Percentiles rank a stretch among this genome's conserved stretches.
phyloP scores from a whole-genome alignment of 2,888 invertebrate genomes.

The Xylota sylvarum region DNA sequence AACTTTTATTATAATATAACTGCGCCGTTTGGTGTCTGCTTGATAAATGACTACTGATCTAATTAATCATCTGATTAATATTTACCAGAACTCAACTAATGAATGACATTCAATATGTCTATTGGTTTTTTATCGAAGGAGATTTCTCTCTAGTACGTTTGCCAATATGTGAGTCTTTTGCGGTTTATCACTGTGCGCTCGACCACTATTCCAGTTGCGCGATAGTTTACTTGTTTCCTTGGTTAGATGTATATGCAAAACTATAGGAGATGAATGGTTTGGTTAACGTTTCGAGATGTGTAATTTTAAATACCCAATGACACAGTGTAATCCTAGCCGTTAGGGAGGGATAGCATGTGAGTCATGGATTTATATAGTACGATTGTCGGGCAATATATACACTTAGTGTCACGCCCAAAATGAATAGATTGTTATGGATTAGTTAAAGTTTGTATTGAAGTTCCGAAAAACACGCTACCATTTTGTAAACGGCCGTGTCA shows the following conservation, averaged over 20 bases:
- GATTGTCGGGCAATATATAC: too few species aligned
- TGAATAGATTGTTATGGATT: too few species aligned
- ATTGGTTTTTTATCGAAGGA: constrained; percentile 53
- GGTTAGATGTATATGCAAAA: constrained; percentile 18
- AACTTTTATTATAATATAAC: constrained; percentile 48
- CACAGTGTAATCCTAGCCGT: constrained; percentile 43
- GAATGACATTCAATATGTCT: constrained; percentile 73
- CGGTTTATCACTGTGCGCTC: constrained; percentile 65
- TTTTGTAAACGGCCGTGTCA: too few species aligned
- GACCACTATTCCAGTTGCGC: constrained; percentile 31
- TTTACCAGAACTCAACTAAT: constrained; percentile 71
- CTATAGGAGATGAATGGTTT: too few species aligned
- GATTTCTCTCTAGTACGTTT: constrained; percentile 51
- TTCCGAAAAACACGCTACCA: too few species aligned
- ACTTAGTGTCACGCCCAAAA: too few species aligned
- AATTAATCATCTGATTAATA: constrained; percentile 79
- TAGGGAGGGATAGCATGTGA: background rate
- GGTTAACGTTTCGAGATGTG: constrained; percentile 22
- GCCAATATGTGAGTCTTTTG: constrained; percentile 61
- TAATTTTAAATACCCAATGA: constrained; percentile 18
- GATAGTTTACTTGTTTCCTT: constrained; percentile 12
- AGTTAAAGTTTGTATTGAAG: too few species aligned
- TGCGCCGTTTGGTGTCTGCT: constrained; percentile 75
- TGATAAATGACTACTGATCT: constrained; percentile 78
- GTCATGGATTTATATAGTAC: background rate